Base-by-base conservation (phyloP, 2,113 vertebrate species). In the Eretmochelys imbricata region DNA sequence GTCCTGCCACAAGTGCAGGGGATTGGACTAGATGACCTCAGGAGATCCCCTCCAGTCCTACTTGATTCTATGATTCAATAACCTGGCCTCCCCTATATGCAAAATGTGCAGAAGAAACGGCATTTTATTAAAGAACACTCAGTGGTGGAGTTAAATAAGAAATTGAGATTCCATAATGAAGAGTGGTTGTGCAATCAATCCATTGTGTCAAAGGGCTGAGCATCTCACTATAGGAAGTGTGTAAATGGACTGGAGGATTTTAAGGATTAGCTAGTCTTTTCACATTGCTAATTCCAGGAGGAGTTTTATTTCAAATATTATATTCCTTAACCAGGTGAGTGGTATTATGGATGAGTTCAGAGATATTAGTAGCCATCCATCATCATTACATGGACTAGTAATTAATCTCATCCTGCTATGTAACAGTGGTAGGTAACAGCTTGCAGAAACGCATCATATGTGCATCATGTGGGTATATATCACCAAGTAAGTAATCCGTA, bases 21-120 rank as follows among this genome's bases (percentile, higher is more conserved):
- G 55, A 25, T 57, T 57, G 55, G 22, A 24, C 10, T 57, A 57
- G 24, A 57, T 57, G 55, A 57, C 55, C 24, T 57, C 22, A 57
- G 55, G 25, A 57, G 10, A 59, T 59, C 55, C 11, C 57, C 81
- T 82, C 31, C 65, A 92, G 51, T 46, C 81, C 65, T 80, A 31
- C 55, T 80, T 59, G 5, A 59, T 59, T 59, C 57, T 31, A 59
- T 59, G 35, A 69, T 69, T 69, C 35, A 69, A 3, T 79, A 8
- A 29, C 35, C 92, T 94, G 88, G 89, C 89, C 84, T 83, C 89
- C 93, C 16, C 31, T 62, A 86, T 87, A 87, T 84, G 84, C 54
- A 81, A 87, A 91, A 38, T 1, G 13, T 3, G 9, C 57, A 50
- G 19, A 42, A 91, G 27, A 46, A 82, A 8, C 31, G 80, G 42